Evolutionary conservation across 2,888 invertebrate species (phyloP), one percentile per base, ranked within the genome.

Genomic region (Macrosoma leucophasiata): DNA sequence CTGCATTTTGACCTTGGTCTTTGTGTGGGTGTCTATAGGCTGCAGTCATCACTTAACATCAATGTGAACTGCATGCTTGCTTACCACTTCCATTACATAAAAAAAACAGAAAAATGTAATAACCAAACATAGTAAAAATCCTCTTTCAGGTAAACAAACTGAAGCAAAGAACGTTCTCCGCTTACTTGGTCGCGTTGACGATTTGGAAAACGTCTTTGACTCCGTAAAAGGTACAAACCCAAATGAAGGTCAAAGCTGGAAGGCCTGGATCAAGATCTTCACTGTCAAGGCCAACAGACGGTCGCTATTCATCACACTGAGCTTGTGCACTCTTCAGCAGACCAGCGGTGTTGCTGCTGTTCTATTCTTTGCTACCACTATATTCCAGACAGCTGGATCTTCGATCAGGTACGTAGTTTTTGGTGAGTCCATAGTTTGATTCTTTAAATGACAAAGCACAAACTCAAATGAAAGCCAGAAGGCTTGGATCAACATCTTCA

Each of bases 401-500:
- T 52, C 62, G 13, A 47, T 54, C 22, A 47, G 47, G 51, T 53
- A 33, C 4, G 29, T 31, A 8, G n/a, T n/a, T n/a, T 21, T 21
- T 18, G 8, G 8, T 18, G 4, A 18, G 8, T 18, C n/a, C n/a
- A n/a, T n/a, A n/a, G n/a, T n/a, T n/a, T n/a, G n/a, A n/a, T n/a
- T n/a, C n/a, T n/a, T n/a, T n/a, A n/a, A n/a, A n/a, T n/a, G n/a
- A n/a, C n/a, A 41, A 6, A 60, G 58, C 4, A 53, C 41, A 0
- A 53, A 48, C 1, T 55, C 58, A 0, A 37, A 48, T 3, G 60
- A 61, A 26, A 56, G 46, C 14, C 58, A 59, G 58, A 62, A 56
- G 33, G 56, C 58, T 0, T 66, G 64, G 62, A 46, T 57, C 3
- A 58, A 64, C 37, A 62, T 65, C 24, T 64, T 66, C 26, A 62